Base-by-base conservation (phyloP, 2,113 vertebrate genomes). In the Notiomystis cincta region DNA sequence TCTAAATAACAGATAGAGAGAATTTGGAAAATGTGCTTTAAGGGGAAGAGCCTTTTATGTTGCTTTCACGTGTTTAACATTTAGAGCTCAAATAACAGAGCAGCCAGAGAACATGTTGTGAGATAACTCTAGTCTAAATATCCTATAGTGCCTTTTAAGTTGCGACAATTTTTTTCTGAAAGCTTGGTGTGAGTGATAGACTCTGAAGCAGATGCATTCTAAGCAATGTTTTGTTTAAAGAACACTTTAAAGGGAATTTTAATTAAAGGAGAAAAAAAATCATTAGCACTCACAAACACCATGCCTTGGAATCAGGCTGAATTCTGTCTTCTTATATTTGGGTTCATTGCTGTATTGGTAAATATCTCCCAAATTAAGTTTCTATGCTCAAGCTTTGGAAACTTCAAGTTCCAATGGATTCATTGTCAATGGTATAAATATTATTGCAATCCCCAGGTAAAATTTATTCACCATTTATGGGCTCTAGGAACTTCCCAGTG, bases 51-150 rank as follows among this genome's bases (percentile, higher is more conserved):
- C 88, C 92, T 94, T 96, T 96, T 60, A 93, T 92, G 94, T 95
- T 71, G 51, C 82, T 87, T 95, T 71, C 83, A 83, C 51, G 4
- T 95, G 90, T 96, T 96, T 87, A 96, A 95, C 90, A 71, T 84
- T 95, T 82, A 83, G 53, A 93, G 89, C 90, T 89, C 83, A 90
- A 92, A 91, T 92, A 93, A 84, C 90, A 95, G 95, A 95, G 93
- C 86, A 92, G 75, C 47, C 75, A 73, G 91, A 47, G 78, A 91
- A 76, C 64, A 82, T 89, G 76, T 78, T 89, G 90, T 72, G 95
- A 93, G 91, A 85, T 92, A 91, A 79, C 80, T 87, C 77, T 12
- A 84, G 88, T 82, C 87, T 91, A 81, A 96, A 95, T 93, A 92
- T 89, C 81, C 87, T 66, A 53, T 70, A 77, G 78, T 60, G 90